Percentiles rank a stretch among this genome's conserved stretches.
phyloP scores from a whole-genome alignment of 92 coral and sea anemone species.

The Heteractis magnifica region DNA sequence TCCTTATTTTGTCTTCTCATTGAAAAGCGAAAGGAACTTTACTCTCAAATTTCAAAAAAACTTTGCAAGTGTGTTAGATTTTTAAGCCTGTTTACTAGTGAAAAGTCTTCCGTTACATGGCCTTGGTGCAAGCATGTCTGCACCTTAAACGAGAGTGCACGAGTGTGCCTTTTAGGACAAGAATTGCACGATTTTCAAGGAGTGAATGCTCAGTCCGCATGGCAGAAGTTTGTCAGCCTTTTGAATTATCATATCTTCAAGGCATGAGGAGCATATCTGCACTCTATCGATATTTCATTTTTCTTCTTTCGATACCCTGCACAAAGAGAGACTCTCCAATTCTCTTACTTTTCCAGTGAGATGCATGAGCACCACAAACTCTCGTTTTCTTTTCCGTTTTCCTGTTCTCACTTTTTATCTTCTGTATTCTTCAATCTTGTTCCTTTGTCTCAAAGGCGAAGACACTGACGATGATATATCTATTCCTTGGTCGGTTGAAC shows the following conservation, averaged over 20 bases:
- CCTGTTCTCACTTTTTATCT: slow-evolving; percentile 10
- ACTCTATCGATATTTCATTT: neutral
- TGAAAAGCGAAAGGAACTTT: no score
- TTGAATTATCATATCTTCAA: neutral
- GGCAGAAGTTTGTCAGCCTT: neutral
- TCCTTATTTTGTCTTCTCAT: no score
- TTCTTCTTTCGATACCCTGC: neutral
- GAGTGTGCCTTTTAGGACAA: neutral
- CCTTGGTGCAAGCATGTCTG: slow-evolving; percentile 2
- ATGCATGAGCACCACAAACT: neutral
- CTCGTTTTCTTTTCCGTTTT: neutral
- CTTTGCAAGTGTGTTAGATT: neutral
- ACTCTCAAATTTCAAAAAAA: no score
- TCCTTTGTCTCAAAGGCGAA: slow-evolving; percentile 28
- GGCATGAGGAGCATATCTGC: neutral
- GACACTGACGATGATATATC: slow-evolving; percentile 73
- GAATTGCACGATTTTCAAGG: neutral
- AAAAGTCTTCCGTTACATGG: no score
- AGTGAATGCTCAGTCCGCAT: neutral
- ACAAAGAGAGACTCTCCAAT: neutral
- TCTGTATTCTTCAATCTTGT: slow-evolving; percentile 12
- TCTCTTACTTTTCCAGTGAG: neutral
- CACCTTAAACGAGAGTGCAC: neutral
- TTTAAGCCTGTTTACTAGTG: neutral
- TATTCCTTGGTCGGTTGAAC: slow-evolving; percentile 79